These are phyloP conservation scores for Hypercompe scribonia DNA, from an alignment of 2,888 invertebrate species.

Conservation along the genomic window DNA sequence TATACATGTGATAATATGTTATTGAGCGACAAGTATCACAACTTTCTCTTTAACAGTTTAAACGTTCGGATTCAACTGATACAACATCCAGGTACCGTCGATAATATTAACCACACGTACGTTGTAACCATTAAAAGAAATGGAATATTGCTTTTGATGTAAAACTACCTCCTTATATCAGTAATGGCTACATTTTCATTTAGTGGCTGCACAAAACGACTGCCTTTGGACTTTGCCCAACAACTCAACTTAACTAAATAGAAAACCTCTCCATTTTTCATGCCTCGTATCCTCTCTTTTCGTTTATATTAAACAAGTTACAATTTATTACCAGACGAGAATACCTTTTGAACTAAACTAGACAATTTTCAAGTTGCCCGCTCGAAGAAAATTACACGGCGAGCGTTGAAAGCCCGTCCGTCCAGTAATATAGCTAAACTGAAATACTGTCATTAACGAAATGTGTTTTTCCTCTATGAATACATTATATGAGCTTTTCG, in stretches of 20 bases:
- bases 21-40: neutral
- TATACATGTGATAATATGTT: neutral
- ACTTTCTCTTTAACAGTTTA: neutral
- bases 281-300: conserved; percentile 64
- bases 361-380: conserved; percentile 68
- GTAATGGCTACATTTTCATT: neutral
- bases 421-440: conserved; percentile 49
- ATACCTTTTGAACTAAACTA: conserved; percentile 69
- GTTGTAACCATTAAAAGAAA: neutral
- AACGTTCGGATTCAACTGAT: neutral
- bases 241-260: conserved; percentile 68
- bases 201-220: conserved; percentile 12
- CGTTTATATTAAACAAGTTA: conserved; percentile 73
- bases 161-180: neutral
- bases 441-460: conserved; percentile 70
- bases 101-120: neutral
- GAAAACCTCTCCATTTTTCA: conserved; percentile 65
- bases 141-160: neutral
- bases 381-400: conserved; percentile 66
- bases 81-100: neutral
- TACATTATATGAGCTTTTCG: conserved; percentile 50
- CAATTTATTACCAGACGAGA: conserved; percentile 71
- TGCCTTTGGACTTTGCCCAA: conserved; percentile 51
- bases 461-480: conserved; percentile 59
- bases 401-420: conserved; percentile 60